Base-by-base conservation (phyloP, 2,888 invertebrate genomes). In the Aethes cnicana region DNA sequence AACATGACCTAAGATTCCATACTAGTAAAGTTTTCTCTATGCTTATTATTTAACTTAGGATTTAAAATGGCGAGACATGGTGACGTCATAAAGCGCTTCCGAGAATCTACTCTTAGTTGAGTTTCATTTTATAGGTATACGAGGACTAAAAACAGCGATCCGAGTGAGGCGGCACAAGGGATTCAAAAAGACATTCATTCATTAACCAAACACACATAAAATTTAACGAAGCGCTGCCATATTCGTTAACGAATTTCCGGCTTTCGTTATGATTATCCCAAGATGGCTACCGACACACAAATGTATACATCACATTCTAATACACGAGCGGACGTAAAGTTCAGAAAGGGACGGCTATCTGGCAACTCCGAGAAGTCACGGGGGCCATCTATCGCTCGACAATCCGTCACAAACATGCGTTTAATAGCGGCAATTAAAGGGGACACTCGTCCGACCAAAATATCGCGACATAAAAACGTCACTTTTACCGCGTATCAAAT, bases 241-340 rank as follows among this genome's bases (percentile, higher is more conserved):
- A 83, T 81, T 81, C 81, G 78, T 84, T 84, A 86, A 88, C 81
- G 83, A 81, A 85, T 82, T 84, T 88, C 88, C 88, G 87, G 87
- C 77, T 72, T 77, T 72, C 78, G 78, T 79, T 77, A 76, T 73
- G 74, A 74, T 75, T 70, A 75, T 75, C 73, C 72, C 72, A 75
- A 72, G 75, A 68, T 64, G 67, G 64, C 39, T 25, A 23, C 61
- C 54, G 62, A 57, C 57, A 62, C 57, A 64, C 55, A 63, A 48
- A 49, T 62, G 63, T 59, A 46, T 61, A 57, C 67, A 61, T 77
- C 81, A 63, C 74, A 72, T 65, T 79, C 69, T 64, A 47, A 42
- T 59, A 47, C 57, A 56, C 41, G 54, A 32, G 53, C 55, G 59
- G 44, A 49, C 53, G 54, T 54, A 46, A 54, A 54, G 64, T 53